A percentile compares a stretch with the other conserved stretches of the same genome.
phyloP scores from a whole-genome alignment of 2,888 invertebrate species.

The Lumbricus terrestris region DNA sequence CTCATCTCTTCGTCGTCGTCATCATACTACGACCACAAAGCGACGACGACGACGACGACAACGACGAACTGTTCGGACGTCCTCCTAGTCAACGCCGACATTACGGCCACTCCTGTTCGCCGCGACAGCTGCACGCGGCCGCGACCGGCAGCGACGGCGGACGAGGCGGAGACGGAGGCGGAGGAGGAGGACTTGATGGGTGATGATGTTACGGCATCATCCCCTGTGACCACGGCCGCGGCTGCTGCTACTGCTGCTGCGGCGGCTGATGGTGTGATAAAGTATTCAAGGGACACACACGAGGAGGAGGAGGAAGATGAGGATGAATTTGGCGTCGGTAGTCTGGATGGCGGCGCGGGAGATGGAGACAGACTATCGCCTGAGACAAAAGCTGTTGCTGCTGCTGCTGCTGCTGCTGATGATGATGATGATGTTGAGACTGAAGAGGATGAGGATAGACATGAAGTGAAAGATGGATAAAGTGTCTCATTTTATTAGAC shows the following conservation, averaged over 20 bases:
- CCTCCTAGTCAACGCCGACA: not conserved
- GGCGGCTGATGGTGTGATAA: not conserved
- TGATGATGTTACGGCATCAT: too few relatives aligned
- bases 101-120: not conserved
- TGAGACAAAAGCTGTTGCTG: not conserved
- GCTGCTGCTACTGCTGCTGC: not conserved
- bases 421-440: not conserved
- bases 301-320: not conserved
- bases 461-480: not conserved
- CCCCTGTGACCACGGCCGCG: not conserved
- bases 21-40: not conserved
- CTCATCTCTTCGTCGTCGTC: not conserved
- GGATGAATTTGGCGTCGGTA: not conserved
- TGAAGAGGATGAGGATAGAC: not conserved
- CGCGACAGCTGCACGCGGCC: not conserved
- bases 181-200: too few relatives aligned
- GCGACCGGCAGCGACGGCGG: too few relatives aligned
- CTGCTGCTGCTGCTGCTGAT: not conserved
- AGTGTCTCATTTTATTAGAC: not conserved
- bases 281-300: not conserved
- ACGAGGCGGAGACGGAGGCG: not conserved
- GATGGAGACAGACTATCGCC: not conserved
- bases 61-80: conserved; percentile 14
- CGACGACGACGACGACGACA: not conserved
- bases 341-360: not conserved